Percentiles rank a stretch among this genome's conserved stretches.
Conservation (phyloP, 2,113 vertebrate species). For the Rhinolophus sinicus region DNA sequence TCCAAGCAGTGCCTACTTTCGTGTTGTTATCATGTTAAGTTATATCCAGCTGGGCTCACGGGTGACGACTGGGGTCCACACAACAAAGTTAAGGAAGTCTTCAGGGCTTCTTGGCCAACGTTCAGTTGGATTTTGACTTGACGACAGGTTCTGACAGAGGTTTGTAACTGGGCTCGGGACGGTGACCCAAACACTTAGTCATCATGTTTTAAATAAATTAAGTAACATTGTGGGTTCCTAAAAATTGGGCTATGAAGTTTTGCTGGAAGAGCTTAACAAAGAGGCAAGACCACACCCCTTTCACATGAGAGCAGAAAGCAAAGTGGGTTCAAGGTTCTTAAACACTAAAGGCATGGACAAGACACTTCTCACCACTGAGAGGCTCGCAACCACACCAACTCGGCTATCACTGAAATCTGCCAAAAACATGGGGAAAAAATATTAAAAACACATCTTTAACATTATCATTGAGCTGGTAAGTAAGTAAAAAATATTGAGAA, state of each 20-base stretch:
- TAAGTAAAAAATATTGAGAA: background rate
- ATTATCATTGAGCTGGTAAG: background rate
- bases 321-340: background rate
- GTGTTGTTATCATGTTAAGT: too few relatives aligned
- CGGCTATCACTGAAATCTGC: too few relatives aligned
- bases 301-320: fast-evolving
- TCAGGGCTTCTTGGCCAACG: background rate
- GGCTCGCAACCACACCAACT: fast-evolving
- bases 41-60: background rate
- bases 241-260: too few relatives aligned
- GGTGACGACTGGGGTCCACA: too few relatives aligned
- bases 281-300: background rate
- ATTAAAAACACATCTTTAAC: fast-evolving
- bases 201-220: background rate
- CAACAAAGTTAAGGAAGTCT: background rate
- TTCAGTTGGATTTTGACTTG: background rate
- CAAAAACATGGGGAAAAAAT: too few relatives aligned
- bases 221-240: background rate
- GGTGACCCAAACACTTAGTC: fast-evolving
- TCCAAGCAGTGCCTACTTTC: fast-evolving
- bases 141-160: background rate
- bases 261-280: background rate
- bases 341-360: too few relatives aligned
- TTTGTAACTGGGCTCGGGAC: too few relatives aligned
- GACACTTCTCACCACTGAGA: too few relatives aligned